Conservation (phyloP, 2,113 vertebrate species). For the Zingel zingel region DNA sequence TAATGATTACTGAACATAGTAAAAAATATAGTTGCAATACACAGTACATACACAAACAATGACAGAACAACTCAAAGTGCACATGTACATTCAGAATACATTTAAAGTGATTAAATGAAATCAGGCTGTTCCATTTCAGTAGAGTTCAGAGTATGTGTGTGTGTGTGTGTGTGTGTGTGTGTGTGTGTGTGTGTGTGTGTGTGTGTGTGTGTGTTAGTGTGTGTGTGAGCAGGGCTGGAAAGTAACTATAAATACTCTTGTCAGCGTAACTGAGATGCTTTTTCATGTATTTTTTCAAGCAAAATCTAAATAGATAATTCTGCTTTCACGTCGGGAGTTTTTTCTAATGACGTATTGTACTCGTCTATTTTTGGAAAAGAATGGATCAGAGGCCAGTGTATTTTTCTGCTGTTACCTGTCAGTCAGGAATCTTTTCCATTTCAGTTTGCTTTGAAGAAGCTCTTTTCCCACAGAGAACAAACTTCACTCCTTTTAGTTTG, state of each 20-base stretch:
- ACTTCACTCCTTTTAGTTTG: neutral
- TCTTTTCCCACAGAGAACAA: neutral
- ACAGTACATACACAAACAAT: too few relatives aligned
- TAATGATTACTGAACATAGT: too few relatives aligned
- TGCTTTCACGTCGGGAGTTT: slow-evolving; percentile 7
- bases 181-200: neutral
- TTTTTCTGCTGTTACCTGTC: slow-evolving; percentile 14
- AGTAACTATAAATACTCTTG: slow-evolving; percentile 49
- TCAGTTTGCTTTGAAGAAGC: neutral
- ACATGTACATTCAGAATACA: too few relatives aligned
- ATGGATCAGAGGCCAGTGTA: neutral
- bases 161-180: neutral
- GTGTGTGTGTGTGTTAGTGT: neutral
- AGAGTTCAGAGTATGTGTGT: neutral
- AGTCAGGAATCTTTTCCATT: slow-evolving; percentile 15
- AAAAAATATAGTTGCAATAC: too few relatives aligned
- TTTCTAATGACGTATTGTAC: neutral
- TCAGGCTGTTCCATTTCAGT: too few relatives aligned
- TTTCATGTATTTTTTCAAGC: neutral
- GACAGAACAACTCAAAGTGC: too few relatives aligned
- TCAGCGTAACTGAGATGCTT: slow-evolving; percentile 5
- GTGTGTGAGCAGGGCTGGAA: neutral
- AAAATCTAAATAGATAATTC: slow-evolving; percentile 21
- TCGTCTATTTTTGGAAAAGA: slow-evolving; percentile 24
- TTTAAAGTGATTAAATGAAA: too few relatives aligned